Base-by-base conservation (phyloP, 2,888 invertebrate species). In the Sarcophaga subvicina region DNA sequence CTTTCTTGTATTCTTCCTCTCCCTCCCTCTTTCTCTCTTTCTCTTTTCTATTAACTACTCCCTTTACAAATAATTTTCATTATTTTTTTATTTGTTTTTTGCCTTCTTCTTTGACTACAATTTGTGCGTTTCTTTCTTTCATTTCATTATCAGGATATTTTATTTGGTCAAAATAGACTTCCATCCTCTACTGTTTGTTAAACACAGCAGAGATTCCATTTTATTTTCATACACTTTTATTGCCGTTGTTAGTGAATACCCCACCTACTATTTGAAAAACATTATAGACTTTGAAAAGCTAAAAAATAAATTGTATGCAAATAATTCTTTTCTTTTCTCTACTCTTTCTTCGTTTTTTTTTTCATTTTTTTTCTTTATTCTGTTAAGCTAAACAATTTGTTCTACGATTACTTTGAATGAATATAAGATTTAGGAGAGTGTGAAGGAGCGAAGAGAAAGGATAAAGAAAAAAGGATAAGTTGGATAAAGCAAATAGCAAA, bases 81-180 rank as follows among this genome's bases (percentile, higher is more conserved):
- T 37, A 27, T 75, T 62, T 71, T 71, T 20, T 4, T 60, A 37
- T 37, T 60, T 66, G 11, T 12, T 47, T 22, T 62, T 62, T 6
- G 37, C 1, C 6, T 72, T 49, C 25, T 12, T 54, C 4, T 54
- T 54, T 17, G 12, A 49, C 17, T 54, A 14, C 17, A 54, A 14
- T 4, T 54, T 54, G 54, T 54, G n/a, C n/a, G 59, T 71, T 67
- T 67, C 59, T 70, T 64, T n/a, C n/a, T n/a, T 76, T 54, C 47
- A 67, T 27, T 77, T 27, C 59, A 20, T 71, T 63, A 73, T 73
- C 47, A 25, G 67, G 69, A 63, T 78, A n/a, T 54, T 67, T 83
- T 83, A 54, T 80, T 83, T 77, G 83, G 80, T 62, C 83, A 80
- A 85, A 85, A 85, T 80, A 83, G 85, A 85, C 83, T 85, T 85